Evolutionary conservation across 2,888 invertebrate genomes (phyloP).

Genomic region (Tinea semifulvella): DNA sequence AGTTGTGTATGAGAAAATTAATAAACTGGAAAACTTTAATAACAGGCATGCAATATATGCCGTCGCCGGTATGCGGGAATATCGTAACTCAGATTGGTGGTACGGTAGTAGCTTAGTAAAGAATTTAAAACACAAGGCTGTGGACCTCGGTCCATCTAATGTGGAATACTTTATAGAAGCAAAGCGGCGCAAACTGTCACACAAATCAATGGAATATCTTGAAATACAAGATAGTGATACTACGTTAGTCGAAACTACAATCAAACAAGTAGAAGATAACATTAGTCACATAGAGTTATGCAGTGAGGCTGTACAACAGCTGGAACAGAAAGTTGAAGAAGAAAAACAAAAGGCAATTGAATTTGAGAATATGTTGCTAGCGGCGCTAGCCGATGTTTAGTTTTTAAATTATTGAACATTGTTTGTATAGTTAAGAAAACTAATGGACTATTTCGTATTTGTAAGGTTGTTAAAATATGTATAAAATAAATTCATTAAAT

Average conservation of each 20-base stretch:
- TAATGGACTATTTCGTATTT: not conserved
- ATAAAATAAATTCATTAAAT: constrained; percentile 4
- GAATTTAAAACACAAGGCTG: constrained; percentile 43
- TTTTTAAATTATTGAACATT: not conserved
- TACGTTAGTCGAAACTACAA: constrained; percentile 42
- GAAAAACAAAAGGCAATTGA: constrained; percentile 50
- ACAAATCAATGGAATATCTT: constrained; percentile 43
- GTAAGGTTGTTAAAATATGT: too few species aligned
- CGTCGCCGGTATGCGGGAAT: constrained; percentile 57
- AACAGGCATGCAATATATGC: constrained; percentile 66
- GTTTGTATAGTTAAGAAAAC: not conserved
- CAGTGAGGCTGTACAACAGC: constrained; percentile 43
- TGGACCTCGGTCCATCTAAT: constrained; percentile 40
- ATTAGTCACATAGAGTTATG: constrained; percentile 41
- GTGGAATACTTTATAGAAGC: constrained; percentile 41
- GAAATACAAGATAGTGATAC: constrained; percentile 48
- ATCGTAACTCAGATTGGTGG: constrained; percentile 67
- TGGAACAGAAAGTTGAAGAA: constrained; percentile 55
- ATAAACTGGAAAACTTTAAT: constrained; percentile 47
- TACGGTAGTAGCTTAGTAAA: constrained; percentile 43
- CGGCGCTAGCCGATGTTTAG: constrained; percentile 41
- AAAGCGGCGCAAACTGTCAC: constrained; percentile 51
- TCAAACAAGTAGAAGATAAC: constrained; percentile 37
- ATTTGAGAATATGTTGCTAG: constrained; percentile 54
- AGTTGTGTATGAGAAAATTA: constrained; percentile 63